Base-by-base conservation (phyloP, 2,888 invertebrate genomes). In the Yponomeuta evonymella region DNA sequence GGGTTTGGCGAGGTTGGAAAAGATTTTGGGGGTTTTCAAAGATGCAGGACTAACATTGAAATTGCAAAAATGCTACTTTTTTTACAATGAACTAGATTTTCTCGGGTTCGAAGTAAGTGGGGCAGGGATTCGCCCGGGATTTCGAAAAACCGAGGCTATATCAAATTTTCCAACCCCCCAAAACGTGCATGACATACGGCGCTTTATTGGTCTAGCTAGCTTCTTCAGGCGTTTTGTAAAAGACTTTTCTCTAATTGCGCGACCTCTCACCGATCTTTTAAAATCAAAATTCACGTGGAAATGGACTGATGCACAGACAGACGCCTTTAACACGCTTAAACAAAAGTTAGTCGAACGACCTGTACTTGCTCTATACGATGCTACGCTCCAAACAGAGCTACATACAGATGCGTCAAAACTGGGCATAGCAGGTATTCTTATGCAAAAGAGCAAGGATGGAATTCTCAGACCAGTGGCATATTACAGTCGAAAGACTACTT, bases 331-430 rank as follows among this genome's bases (percentile, higher is more conserved):
- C 0, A 65, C 30, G 1, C 64, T 33, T 83, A 63, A 80, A 81
- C 6, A 67, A 4, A 71, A 71, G 2, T 69, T 85, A 2, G 71
- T 72, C 0, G 71, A 74, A 23, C 72, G 78, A n/a, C 80, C 81
- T 0, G 72, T 83, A 0, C 69, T 86, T 10, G 75, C 76, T 0
- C 71, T 83, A 2, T 82, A 77, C 67, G 75, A 82, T 30, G 74
- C 76, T 0, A 69, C 58, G 0, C 70, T 72, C 5, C 74, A 77
- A 33, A 79, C 77, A 0, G 71, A 83, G 58, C 67, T 83, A 0
- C 84, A 85, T 43, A 84, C 83, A 0, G 84, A 85, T 70, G 83
- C 84, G 0, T 79, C 79, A 33, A 75, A 78, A 29, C 23, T 73
- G 0, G 83, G 83, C 0, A 9, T 73, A 75, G 72, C 79, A 71